Conservation (phyloP, 1,140 invertebrate species). For the Zaprionus ornatus region DNA sequence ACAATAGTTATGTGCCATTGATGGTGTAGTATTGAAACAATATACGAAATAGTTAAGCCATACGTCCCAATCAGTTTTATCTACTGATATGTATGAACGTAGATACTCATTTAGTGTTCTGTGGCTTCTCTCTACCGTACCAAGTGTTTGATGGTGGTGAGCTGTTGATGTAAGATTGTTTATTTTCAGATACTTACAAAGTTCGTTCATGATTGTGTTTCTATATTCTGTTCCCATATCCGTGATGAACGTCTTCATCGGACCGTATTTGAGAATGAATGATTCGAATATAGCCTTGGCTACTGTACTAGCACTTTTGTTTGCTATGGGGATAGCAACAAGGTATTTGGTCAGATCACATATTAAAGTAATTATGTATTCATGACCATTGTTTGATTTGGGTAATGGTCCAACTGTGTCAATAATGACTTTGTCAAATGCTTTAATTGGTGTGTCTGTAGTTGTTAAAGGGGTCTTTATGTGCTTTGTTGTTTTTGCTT, state of each 20-base stretch:
- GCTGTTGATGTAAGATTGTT: constrained; percentile 43
- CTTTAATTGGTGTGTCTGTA: constrained; percentile 19
- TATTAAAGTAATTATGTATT: constrained; percentile 44
- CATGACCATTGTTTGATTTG: constrained; percentile 30
- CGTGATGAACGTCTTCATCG: constrained; percentile 41
- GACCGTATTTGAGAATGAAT: constrained; percentile 32
- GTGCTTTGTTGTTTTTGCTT: constrained; percentile 15
- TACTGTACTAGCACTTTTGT: constrained; percentile 41
- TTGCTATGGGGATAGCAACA: constrained; percentile 37
- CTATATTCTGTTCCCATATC: constrained; percentile 54
- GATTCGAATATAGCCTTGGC: constrained; percentile 52
- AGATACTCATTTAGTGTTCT: constrained; percentile 41
- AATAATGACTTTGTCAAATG: constrained; percentile 38
- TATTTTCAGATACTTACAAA: constrained; percentile 42
- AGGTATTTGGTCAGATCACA: constrained; percentile 49
- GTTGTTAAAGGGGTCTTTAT: constrained; percentile 11
- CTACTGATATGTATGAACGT: constrained; percentile 31
- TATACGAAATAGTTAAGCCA: constrained; percentile 43
- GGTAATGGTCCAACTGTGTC: constrained; percentile 42
- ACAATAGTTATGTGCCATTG: constrained; percentile 32
- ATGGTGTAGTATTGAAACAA: constrained; percentile 52
- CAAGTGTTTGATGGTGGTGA: constrained; percentile 38
- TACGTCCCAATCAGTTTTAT: constrained; percentile 44
- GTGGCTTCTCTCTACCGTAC: constrained; percentile 36
- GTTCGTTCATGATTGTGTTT: constrained; percentile 44